phyloP scores from a whole-genome alignment of 2,888 invertebrate species.

The Dione vanillae region DNA sequence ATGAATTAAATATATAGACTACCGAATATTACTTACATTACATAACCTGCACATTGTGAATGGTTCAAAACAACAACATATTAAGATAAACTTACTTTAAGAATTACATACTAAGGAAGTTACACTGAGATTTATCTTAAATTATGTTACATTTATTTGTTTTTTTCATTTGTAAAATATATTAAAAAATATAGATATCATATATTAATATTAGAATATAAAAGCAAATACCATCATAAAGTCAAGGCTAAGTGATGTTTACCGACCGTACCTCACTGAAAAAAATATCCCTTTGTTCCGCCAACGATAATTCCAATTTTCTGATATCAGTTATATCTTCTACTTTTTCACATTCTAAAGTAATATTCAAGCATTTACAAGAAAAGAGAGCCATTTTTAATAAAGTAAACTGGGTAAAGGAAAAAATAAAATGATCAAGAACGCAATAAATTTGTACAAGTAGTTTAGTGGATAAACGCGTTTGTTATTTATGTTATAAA shows the following conservation, averaged over 20 bases:
- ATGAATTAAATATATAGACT: not conserved
- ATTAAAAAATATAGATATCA: constrained; percentile 6
- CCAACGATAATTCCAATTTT: constrained; percentile 82
- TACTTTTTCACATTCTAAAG: constrained; percentile 85
- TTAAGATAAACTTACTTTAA: not conserved
- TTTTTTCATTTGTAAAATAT: not conserved
- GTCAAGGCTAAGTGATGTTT: constrained; percentile 79
- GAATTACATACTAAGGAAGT: not conserved
- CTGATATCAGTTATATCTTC: constrained; percentile 83
- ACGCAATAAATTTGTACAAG: constrained; percentile 61
- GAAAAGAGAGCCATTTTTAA: constrained; percentile 82
- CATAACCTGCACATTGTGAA: constrained; percentile 13
- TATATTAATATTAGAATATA: constrained; percentile 34
- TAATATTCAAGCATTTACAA: constrained; percentile 91
- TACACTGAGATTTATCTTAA: not conserved
- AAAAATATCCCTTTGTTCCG: constrained; percentile 86
- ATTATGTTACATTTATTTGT: not conserved
- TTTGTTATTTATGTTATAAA: constrained; percentile 51
- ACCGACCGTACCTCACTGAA: constrained; percentile 86
- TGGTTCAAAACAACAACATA: constrained; percentile 8
- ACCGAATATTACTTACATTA: constrained; percentile 11
- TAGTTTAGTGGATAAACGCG: constrained; percentile 61
- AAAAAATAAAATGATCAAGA: constrained; percentile 68
- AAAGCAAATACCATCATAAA: constrained; percentile 42
- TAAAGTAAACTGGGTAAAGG: constrained; percentile 52